Evolutionary conservation across 2,113 vertebrate species (phyloP).

Genomic region (Macquaria australasica): DNA sequence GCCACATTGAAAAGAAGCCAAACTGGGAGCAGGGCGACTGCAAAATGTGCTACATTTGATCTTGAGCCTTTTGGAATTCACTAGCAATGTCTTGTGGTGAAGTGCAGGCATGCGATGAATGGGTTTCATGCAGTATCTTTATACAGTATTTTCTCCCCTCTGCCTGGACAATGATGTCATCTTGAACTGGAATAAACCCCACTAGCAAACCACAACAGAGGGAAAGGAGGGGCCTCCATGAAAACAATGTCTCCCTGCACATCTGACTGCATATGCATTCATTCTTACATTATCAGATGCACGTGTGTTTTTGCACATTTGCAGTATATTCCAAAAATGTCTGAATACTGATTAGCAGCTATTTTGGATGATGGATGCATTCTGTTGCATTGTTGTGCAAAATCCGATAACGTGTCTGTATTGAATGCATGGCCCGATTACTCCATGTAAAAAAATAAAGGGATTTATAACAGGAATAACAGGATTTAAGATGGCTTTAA

Average conservation of each 20-base stretch:
- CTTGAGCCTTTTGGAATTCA: conserved; percentile 2
- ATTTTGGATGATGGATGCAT: conserved; percentile 7
- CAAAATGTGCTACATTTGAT: conserved; percentile 18
- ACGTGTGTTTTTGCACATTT: conserved; percentile 9
- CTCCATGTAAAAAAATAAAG: not conserved
- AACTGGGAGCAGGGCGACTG: conserved; percentile 2
- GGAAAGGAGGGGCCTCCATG: conserved; percentile 72
- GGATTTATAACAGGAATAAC: not conserved
- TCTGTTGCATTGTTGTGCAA: conserved; percentile 16
- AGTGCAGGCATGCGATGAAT: conserved; percentile 20
- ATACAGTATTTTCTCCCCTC: conserved; percentile 58
- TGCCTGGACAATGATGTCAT: conserved; percentile 87
- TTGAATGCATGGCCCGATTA: conserved; percentile 19
- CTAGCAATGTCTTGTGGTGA: not conserved
- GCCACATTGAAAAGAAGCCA: conserved; percentile 16
- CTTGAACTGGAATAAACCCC: conserved; percentile 88
- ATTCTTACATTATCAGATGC: not conserved
- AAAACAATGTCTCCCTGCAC: conserved; percentile 70
- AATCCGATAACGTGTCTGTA: not conserved
- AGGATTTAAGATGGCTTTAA: conserved; percentile 7
- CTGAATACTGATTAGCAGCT: not conserved
- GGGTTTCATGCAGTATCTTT: conserved; percentile 50
- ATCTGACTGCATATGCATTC: conserved; percentile 53
- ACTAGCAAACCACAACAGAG: conserved; percentile 84
- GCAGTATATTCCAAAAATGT: not conserved